These are phyloP conservation scores for Netta rufina DNA, from an alignment of 2,797 vertebrate genomes.

Conservation along the genomic window DNA sequence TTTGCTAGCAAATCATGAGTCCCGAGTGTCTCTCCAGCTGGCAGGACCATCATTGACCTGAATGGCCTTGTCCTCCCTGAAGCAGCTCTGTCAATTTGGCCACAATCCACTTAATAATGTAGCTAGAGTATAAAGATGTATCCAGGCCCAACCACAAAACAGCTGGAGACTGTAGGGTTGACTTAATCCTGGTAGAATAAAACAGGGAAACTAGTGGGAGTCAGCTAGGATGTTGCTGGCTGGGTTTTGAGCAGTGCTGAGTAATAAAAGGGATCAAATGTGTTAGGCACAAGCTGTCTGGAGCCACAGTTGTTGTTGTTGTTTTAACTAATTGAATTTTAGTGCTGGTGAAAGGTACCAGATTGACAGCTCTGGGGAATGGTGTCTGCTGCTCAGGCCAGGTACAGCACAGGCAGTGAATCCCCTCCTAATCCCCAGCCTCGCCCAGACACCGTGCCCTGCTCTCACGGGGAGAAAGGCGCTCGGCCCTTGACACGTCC, in stretches of 20 bases:
- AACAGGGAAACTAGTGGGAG: constrained; percentile 51
- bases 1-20: constrained; percentile 51
- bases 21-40: constrained; percentile 59
- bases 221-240: constrained; percentile 54
- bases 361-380: constrained; percentile 50
- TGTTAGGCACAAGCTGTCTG: constrained; percentile 57
- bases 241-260: constrained; percentile 27
- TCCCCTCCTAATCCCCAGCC: constrained; percentile 35
- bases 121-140: constrained; percentile 57
- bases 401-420: constrained; percentile 13
- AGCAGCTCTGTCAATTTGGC: constrained; percentile 65
- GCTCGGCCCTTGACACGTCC: neutral
- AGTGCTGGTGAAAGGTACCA: constrained; percentile 60
- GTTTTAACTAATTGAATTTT: constrained; percentile 67
- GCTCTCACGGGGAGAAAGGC: neutral
- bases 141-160: constrained; percentile 62
- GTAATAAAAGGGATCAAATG: constrained; percentile 62
- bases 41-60: constrained; percentile 59
- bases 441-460: neutral
- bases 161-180: constrained; percentile 64
- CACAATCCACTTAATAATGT: constrained; percentile 70
- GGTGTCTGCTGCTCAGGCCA: constrained; percentile 7
- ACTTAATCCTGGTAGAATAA: constrained; percentile 64
- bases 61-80: constrained; percentile 63
- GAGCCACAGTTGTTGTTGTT: constrained; percentile 55